Evolutionary conservation across 2,888 invertebrate species (phyloP).

Genomic region (Rhyacophila evoluta): DNA sequence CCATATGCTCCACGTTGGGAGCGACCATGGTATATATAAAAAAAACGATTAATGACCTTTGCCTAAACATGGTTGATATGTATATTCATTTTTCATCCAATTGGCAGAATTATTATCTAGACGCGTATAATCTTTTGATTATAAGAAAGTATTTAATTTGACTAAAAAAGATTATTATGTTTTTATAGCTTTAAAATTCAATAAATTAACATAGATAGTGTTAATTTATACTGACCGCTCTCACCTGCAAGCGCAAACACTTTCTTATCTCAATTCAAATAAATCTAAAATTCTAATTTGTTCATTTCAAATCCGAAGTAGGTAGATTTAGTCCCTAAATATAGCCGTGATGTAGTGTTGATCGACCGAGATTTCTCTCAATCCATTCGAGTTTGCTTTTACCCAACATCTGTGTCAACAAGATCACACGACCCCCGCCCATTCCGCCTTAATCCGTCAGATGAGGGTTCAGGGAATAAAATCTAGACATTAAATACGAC

Average conservation of each 20-base stretch:
- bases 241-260: background rate
- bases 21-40: no score
- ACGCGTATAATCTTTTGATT: no score
- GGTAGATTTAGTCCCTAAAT: background rate
- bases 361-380: background rate
- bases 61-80: no score
- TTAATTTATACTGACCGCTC: background rate
- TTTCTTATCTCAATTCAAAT: background rate
- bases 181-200: no score
- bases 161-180: no score
- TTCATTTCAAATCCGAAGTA: background rate
- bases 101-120: no score
- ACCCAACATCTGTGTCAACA: constrained; percentile 16
- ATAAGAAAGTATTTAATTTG: no score
- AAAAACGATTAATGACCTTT: no score
- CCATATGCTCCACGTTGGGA: no score
- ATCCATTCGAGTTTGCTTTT: background rate
- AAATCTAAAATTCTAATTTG: background rate
- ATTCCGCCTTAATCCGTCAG: background rate
- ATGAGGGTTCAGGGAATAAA: background rate
- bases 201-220: no score
- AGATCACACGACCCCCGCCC: background rate
- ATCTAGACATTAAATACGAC: background rate
- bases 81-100: no score
- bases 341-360: background rate